phyloP scores from a whole-genome alignment of 1,140 invertebrate genomes.

The Anastatus disparis region DNA sequence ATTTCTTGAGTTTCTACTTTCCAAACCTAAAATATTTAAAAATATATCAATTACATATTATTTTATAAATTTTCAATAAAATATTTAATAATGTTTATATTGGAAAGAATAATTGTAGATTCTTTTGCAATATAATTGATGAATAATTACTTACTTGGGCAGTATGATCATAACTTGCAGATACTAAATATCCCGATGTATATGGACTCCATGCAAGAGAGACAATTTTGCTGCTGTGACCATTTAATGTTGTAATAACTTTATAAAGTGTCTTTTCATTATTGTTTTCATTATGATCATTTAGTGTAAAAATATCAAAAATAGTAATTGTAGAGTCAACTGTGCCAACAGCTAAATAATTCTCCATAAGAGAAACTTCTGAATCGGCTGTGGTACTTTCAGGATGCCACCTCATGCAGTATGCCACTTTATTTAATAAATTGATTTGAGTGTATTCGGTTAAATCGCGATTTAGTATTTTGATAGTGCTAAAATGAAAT shows the following conservation, averaged over 20 bases:
- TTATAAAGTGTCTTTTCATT: conserved; percentile 47
- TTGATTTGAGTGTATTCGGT: conserved; percentile 42
- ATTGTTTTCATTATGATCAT: conserved; percentile 26
- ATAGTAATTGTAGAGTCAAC: conserved; percentile 69
- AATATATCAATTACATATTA: not conserved
- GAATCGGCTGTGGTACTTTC: conserved; percentile 69
- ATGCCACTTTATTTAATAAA: conserved; percentile 70
- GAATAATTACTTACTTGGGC: conserved; percentile 65
- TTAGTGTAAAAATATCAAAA: conserved; percentile 63
- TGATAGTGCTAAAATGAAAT: conserved; percentile 51
- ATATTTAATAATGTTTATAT: not conserved
- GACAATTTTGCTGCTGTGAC: conserved; percentile 71
- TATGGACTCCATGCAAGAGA: conserved; percentile 80
- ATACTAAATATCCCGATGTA: conserved; percentile 72
- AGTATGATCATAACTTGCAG: conserved; percentile 75
- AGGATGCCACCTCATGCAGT: conserved; percentile 78
- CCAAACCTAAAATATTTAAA: conserved; percentile 77
- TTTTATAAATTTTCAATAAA: not conserved
- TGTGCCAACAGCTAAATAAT: conserved; percentile 75
- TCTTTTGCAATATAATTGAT: not conserved
- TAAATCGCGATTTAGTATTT: conserved; percentile 54
- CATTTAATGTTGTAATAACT: conserved; percentile 67
- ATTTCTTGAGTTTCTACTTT: conserved; percentile 70
- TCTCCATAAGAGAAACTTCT: conserved; percentile 68
- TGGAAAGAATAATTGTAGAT: no score